Evolutionary conservation across 2,888 invertebrate species (phyloP), one percentile per base, ranked within the genome.

Genomic region (Acleris cristana): DNA sequence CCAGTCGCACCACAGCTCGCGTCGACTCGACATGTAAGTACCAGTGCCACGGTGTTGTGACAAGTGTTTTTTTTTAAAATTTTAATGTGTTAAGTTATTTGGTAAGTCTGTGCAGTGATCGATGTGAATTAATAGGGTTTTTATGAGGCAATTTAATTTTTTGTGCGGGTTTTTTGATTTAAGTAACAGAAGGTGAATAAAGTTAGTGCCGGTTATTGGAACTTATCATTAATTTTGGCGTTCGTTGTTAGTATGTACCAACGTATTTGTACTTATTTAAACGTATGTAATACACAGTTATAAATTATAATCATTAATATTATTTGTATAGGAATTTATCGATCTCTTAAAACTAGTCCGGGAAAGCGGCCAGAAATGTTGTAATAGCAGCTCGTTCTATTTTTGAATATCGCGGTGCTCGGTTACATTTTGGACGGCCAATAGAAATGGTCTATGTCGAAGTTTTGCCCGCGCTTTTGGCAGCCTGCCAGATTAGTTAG

Each of bases 21-120:
- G 92, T 89, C 92, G 92, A 92, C 92, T 92, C 92, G 90, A 92
- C 90, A 92, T 92, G 92, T 92, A 92, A 92, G 92, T 92, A 92
- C 79, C 82, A 85, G 88, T 87, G 88, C 74, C 79, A 85, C 40
- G 40, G 88, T 89, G 89, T 80, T 74, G 73, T 77, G 69, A 70
- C 45, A 75, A 84, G 84, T 86, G 85, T 74, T 82, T 80, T 80
- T 83, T 79, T 83, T 85, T 77, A 77, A 71, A 72, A 7, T 72
- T 73, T 71, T 40, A 82, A 84, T 80, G 88, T 89, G 87, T 80
- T 3, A 87, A 83, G 84, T 48, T 48, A 48, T 48, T 85, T 74
- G 80, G 74, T 73, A 70, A 62, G 74, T 65, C 51, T 80, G 84
- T 87, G 84, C 81, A 83, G 84, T 84, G 83, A 74, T 72, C 74